phyloP scores from a whole-genome alignment of 2,888 invertebrate species.

The Dione juno region DNA sequence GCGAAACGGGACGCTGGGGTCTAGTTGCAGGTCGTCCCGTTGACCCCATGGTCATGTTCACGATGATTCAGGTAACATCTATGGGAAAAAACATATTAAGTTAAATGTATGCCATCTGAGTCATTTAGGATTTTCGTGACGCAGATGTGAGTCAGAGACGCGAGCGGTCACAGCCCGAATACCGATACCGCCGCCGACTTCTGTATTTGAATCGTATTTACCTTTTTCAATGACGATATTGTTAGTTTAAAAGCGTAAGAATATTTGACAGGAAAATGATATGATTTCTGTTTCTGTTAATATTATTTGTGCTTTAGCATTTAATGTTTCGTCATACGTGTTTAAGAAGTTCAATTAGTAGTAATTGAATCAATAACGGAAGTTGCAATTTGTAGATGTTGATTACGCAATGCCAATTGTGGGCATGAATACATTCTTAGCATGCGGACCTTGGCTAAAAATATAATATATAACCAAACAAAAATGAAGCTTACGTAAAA shows the following conservation, averaged over 20 bases:
- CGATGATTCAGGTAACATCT: conserved; percentile 58
- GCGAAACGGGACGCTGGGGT: conserved; percentile 54
- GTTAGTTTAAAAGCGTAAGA: conserved; percentile 1
- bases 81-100: conserved; percentile 65
- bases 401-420: conserved; percentile 42
- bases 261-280: not conserved
- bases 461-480: not conserved
- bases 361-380: conserved; percentile 49
- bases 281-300: not conserved
- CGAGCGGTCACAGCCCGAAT: conserved; percentile 56
- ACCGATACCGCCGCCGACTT: conserved; percentile 35
- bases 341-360: conserved; percentile 46
- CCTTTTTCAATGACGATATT: conserved; percentile 9
- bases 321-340: conserved; percentile 48
- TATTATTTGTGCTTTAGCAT: conserved; percentile 33
- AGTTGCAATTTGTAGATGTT: conserved; percentile 45
- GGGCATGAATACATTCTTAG: not conserved
- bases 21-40: conserved; percentile 41
- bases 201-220: conserved; percentile 30
- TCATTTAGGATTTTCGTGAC: conserved; percentile 64
- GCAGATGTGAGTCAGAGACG: conserved; percentile 68
- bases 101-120: conserved; percentile 58
- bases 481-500: not conserved
- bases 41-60: conserved; percentile 43
- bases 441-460: not conserved